Evolutionary conservation across 2,797 vertebrate genomes (phyloP).

Genomic region (Argyrosomus regius): DNA sequence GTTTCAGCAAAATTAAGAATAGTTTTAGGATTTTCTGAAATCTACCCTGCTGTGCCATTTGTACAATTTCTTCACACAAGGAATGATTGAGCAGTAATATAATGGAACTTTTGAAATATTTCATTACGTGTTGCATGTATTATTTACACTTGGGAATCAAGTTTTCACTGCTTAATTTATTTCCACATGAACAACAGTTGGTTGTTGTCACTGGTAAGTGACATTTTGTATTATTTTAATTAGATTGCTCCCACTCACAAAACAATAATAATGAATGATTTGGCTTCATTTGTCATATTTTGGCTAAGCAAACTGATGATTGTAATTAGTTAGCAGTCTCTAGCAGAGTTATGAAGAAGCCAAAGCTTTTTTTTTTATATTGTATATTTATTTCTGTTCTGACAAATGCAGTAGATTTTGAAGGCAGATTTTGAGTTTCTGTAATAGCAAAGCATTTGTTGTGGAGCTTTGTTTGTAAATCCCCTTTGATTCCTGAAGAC

Average conservation of each 20-base stretch:
- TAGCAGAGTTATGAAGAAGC: not conserved
- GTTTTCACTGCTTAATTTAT: not conserved
- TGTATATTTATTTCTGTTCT: not conserved
- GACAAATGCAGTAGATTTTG: not conserved
- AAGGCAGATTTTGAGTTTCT: not conserved
- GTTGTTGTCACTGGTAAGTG: not conserved
- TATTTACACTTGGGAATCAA: not conserved
- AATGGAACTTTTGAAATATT: not conserved
- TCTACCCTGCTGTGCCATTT: no score
- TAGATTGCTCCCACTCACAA: not conserved
- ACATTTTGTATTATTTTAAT: constrained; percentile 8
- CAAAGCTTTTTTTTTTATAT: not conserved
- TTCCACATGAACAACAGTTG: not conserved
- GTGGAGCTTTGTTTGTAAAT: constrained; percentile 17
- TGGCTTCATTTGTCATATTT: constrained; percentile 3
- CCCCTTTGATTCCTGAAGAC: constrained; percentile 1
- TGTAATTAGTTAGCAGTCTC: not conserved
- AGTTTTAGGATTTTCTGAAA: not conserved
- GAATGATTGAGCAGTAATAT: not conserved
- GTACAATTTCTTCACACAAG: not conserved
- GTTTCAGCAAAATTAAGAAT: not conserved
- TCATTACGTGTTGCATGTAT: not conserved
- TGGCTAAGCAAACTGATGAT: constrained; percentile 7
- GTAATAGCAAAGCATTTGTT: not conserved
- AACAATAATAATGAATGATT: not conserved